A percentile compares a stretch with the other conserved stretches of the same genome.
Evolutionary conservation across 2,113 vertebrate species (phyloP).

Genomic region (Chaetodon auriga): DNA sequence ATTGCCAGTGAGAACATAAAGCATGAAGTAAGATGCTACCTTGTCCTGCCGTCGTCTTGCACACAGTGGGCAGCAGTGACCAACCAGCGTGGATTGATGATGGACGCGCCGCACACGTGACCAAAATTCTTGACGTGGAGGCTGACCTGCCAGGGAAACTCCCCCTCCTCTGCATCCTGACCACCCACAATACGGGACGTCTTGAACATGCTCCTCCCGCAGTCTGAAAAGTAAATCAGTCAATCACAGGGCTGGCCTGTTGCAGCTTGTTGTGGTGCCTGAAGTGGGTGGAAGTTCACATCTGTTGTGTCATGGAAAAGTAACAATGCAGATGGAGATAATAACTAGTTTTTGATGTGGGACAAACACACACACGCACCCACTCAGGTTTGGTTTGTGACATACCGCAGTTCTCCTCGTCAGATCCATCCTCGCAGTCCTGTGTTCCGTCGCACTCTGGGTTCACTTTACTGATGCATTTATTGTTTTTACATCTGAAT

Average conservation of each 20-base stretch:
- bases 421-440: constrained; percentile 90
- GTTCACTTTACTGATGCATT: constrained; percentile 89
- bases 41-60: constrained; percentile 76
- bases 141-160: constrained; percentile 98
- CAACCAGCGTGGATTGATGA: constrained; percentile 89
- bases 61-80: constrained; percentile 96
- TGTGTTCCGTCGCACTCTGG: constrained; percentile 87
- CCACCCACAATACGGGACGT: constrained; percentile 92
- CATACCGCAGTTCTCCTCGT: constrained; percentile 90
- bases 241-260: neutral
- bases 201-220: constrained; percentile 86
- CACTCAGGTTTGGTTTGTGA: neutral
- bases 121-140: constrained; percentile 84
- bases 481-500: constrained; percentile 85
- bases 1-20: neutral
- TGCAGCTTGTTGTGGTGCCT: neutral
- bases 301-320: neutral
- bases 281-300: neutral
- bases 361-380: neutral
- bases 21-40: constrained; percentile 72
- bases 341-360: neutral
- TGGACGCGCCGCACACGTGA: constrained; percentile 92
- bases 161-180: constrained; percentile 85
- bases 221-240: constrained; percentile 82
- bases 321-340: neutral